Base-by-base conservation (phyloP, 2,888 invertebrate genomes). In the Drosophila longiperda region DNA sequence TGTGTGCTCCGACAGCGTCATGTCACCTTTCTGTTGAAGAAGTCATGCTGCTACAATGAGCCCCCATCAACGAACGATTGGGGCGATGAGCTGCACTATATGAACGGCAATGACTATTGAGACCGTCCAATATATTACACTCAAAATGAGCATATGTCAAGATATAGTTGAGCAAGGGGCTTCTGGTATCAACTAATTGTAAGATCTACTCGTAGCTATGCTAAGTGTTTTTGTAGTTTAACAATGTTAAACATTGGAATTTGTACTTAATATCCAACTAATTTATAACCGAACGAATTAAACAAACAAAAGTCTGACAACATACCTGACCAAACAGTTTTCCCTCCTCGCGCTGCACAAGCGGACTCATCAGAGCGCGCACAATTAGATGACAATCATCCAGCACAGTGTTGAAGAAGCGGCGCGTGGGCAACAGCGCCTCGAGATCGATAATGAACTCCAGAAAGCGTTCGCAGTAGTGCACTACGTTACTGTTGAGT, bases 391-490 rank as follows among this genome's bases (percentile, higher is more conserved):
- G 99, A 74, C 97, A 96, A 93, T 99, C 98, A 91, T 99, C 99
- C 93, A 99, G 94, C 1, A 99, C 96, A 0, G 97, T 97, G 93
- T 99, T 99, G 93, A 99, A 98, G 93, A 99, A 99, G 57, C 99
- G 95, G 42, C 99, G 95, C 0, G 99, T 99, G 0, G 99, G 99
- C 87, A 99, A 93, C 77, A 99, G 94, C 1, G 99, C 98, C 91
- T 99, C 99, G 82, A 99, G 94, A 93, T 99, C 99, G 66, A 99
- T 98, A 93, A 99, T 95, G 77, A 99, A 94, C 93, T 99, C 99
- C 73, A 99, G 93, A 93, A 99, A 99, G 50, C 99, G 95, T 94
- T 99, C 99, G 93, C 98, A 98, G 92, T 98, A 99, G 82, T 94
- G 93, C 50, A 96, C 94, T 66, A 94, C 94, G 84, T 95, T 94